A percentile compares a stretch with the other conserved stretches of the same genome.
Conservation (phyloP, 2,888 invertebrate genomes). For the Nymphalis c-album region DNA sequence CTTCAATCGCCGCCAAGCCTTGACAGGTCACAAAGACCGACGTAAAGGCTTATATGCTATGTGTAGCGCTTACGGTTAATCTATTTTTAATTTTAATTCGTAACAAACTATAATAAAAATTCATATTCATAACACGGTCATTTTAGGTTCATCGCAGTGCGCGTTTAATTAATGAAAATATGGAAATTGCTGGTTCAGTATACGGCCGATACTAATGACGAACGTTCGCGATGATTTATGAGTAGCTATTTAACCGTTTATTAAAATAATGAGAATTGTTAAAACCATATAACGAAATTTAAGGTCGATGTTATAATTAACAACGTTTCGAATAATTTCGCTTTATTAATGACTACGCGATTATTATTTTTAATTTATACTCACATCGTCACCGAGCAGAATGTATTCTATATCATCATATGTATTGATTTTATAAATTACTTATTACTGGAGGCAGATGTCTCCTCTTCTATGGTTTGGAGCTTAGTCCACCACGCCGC, state of each 20-base stretch:
- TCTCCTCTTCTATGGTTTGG: no score
- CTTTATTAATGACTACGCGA: constrained; percentile 31
- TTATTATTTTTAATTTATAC: constrained; percentile 1
- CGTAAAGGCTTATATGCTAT: constrained; percentile 4
- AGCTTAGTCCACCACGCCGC: no score
- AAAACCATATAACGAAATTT: constrained; percentile 48
- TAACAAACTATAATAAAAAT: constrained; percentile 11
- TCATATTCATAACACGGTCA: constrained; percentile 10
- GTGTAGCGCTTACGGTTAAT: constrained; percentile 13
- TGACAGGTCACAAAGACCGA: constrained; percentile 17
- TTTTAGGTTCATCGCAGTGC: constrained; percentile 24
- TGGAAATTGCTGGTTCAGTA: constrained; percentile 62
- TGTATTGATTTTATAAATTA: no score
- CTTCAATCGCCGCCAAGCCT: constrained; percentile 3
- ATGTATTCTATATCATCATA: background rate
- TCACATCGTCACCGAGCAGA: background rate
- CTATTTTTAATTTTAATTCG: constrained; percentile 12
- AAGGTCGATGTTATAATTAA: constrained; percentile 45
- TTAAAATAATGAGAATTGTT: constrained; percentile 63
- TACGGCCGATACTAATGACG: constrained; percentile 56
- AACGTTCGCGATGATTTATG: constrained; percentile 68
- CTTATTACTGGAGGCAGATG: no score
- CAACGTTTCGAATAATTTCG: constrained; percentile 37
- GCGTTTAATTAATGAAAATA: constrained; percentile 61
- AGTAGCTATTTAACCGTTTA: constrained; percentile 60